Evolutionary conservation across 2,113 vertebrate species (phyloP), one percentile per base, ranked within the genome.

Genomic region (Pteropus alecto): DNA sequence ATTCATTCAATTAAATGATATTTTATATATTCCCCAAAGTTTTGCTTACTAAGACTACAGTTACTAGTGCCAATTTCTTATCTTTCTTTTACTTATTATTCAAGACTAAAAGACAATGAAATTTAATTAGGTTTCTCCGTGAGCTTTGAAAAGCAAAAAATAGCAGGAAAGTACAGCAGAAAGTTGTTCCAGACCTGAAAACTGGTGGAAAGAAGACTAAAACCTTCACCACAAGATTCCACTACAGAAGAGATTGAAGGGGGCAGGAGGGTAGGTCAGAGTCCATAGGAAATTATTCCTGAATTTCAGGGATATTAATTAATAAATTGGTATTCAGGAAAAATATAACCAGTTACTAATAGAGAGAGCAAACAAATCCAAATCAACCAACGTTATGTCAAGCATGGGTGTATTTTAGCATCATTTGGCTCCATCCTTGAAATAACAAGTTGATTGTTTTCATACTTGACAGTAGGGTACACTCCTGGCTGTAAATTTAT

Each of bases 71-170:
- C n/a, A 65, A 51, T 14, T 56, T 61, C 68, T 86, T 74, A 85
- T 60, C n/a, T 22, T 71, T 16, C 13, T 89, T 79, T 70, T 61
- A 73, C 77, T 79, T 96, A 58, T 51, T 81, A 93, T 73, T 93
- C 28, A 86, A 81, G 33, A 33, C 1, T 21, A 90, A 70, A 95
- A 88, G 11, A 54, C 13, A 65, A 60, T 70, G 48, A 89, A 51
- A 89, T 56, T 61, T 88, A 87, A 61, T 35, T 56, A 13, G 8
- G 16, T 48, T 90, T 88, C 41, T 33, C 10, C 85, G 5, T 67
- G 16, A 74, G 13, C 19, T 89, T 43, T 63, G 21, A 70, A 82
- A 81, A 79, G 46, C 5, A 71, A 83, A 41, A 90, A 8, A 43
- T 14, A 56, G 9, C 8, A 8, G 63, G 19, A 56, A 76, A 95